Conservation (phyloP, 2,113 vertebrate genomes). For the Oncorhynchus clarkii region DNA sequence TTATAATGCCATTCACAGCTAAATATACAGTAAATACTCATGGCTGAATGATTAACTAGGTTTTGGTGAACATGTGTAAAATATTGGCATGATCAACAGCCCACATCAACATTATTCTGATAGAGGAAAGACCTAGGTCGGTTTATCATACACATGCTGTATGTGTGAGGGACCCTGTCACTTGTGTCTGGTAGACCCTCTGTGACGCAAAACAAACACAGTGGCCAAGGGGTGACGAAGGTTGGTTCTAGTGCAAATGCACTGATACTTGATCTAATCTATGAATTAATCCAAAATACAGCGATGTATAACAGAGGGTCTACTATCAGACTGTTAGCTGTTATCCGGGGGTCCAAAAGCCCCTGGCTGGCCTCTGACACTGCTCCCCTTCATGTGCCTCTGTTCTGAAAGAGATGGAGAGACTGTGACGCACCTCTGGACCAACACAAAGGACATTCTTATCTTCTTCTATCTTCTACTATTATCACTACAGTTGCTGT, state of each 20-base stretch:
- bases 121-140: background rate
- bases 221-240: background rate
- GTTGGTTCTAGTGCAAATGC: background rate
- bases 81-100: background rate
- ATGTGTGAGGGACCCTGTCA: background rate
- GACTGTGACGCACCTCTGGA: background rate
- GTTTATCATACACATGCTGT: background rate
- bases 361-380: constrained; percentile 36
- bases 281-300: constrained; percentile 54
- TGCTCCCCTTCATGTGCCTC: constrained; percentile 27
- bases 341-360: constrained; percentile 34
- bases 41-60: background rate
- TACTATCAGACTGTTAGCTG: constrained; percentile 22
- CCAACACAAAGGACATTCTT: background rate
- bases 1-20: background rate
- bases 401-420: constrained; percentile 26
- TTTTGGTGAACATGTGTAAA: background rate
- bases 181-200: background rate
- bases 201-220: constrained; percentile 5
- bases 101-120: background rate
- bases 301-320: constrained; percentile 48
- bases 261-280: constrained; percentile 60
- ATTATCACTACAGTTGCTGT: background rate
- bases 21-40: background rate
- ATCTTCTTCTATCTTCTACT: background rate